phyloP scores from a whole-genome alignment of 2,888 invertebrate genomes.

The Nyleta sp. region DNA sequence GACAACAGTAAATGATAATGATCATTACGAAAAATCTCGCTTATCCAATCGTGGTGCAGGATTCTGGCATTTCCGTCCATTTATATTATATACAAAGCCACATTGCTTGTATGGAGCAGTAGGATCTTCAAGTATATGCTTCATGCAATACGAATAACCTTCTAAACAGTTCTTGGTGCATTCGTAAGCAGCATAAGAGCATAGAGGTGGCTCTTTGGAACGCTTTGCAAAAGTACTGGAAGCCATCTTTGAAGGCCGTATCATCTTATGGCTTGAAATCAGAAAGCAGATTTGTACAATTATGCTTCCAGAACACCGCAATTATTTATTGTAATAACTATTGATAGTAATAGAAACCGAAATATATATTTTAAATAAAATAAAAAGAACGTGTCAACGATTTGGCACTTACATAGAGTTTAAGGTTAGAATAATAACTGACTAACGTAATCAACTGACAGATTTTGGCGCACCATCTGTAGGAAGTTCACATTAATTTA shows the following conservation, averaged over 20 bases:
- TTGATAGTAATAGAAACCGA: too few species aligned
- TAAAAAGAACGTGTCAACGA: too few species aligned
- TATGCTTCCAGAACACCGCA: too few species aligned
- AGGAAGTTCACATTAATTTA: too few species aligned
- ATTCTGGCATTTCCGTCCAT: slow-evolving; percentile 89
- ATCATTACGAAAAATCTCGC: slow-evolving; percentile 86
- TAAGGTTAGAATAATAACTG: too few species aligned
- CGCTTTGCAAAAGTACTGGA: slow-evolving; percentile 62
- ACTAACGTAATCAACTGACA: too few species aligned
- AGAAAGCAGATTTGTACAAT: too few species aligned
- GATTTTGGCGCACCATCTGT: too few species aligned
- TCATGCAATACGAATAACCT: slow-evolving; percentile 90
- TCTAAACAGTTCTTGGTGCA: slow-evolving; percentile 88
- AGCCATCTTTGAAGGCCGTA: slow-evolving; percentile 36
- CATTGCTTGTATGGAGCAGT: slow-evolving; percentile 94
- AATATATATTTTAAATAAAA: too few species aligned
- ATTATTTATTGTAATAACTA: too few species aligned
- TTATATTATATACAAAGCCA: slow-evolving; percentile 86
- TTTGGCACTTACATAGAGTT: too few species aligned
- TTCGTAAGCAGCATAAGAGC: slow-evolving; percentile 85
- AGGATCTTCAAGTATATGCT: slow-evolving; percentile 93
- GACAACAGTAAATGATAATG: neutral
- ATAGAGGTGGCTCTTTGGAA: slow-evolving; percentile 68
- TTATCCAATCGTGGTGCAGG: slow-evolving; percentile 90
- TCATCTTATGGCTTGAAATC: slow-evolving; percentile 18